Base-by-base conservation (phyloP, 2,113 vertebrate species). In the Lagopus muta region DNA sequence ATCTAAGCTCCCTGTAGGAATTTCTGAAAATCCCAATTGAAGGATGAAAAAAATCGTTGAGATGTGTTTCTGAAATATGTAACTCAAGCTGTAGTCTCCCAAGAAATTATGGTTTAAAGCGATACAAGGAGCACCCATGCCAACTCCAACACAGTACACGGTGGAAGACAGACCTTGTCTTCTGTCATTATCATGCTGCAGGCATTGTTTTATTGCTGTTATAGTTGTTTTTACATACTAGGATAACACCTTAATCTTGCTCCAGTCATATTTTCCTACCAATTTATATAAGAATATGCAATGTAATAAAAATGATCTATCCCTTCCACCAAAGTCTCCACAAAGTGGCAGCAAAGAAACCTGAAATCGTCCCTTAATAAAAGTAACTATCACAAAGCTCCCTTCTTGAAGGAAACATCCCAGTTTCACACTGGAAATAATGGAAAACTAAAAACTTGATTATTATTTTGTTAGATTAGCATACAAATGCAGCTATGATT, bases 381-480 rank as follows among this genome's bases (percentile, higher is more conserved):
- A 73, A 82, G 5, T 21, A 89, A 67, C 58, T 87, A 50, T 61
- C 18, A 13, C 34, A 83, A 89, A 82, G 25, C 36, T 72, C 38
- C 21, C 11, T 73, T 89, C 82, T 65, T 38, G 25, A 90, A 83
- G 25, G 13, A 57, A 40, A 4, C 61, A 24, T 75, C 3, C 1
- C 28, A 80, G 10, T 76, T 91, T 77, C 25, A n/a, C 34, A 22
- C 13, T 66, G 55, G 19, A 95, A 95, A 62, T 47, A 90, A 82
- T 30, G 20, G 38, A 48, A 96, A 76, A 88, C 71, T 34, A 91
- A 67, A 18, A 88, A 12, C 25, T 62, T 74, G 13, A 13, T 47
- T 86, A 16, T 78, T 80, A 78, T 84, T 87, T 40, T 76, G 52
- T 66, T 88, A 88, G 89, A 86, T 90, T 88, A 88, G 65, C 72